Base-by-base conservation (phyloP, 2,888 invertebrate genomes). In the Ophion ventricosus region DNA sequence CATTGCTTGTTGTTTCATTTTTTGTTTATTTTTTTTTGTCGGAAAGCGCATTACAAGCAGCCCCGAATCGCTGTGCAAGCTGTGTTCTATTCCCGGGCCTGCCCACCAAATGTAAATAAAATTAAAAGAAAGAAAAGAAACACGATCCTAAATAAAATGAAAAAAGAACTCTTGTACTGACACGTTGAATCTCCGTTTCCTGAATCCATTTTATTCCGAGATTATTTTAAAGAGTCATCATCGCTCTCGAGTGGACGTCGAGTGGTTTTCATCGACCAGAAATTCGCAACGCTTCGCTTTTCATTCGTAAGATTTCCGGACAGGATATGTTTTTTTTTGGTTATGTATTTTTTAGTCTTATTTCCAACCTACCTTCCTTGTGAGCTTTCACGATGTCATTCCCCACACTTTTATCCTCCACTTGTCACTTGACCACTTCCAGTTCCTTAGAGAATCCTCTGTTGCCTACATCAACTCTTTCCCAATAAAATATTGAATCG, bases 81-180 rank as follows among this genome's bases (percentile, higher is more conserved):
- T 90, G 87, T 81, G 80, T 87, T 86, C 85, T 86, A 70, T 87
- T 89, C 90, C 90, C 85, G 89, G 86, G 49, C 72, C 40, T 23
- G 40, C 40, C 69, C 69, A 69, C 54, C 23, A 72, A 70, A 76
- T 84, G 83, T 84, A 87, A 75, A 86, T 82, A 83, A 86, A 49
- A 40, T 67, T 11, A 11, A 67, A 49, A 49, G 23, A 67, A 67
- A 20, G 25, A 80, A 69, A 70, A 83, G 54, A 57, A 61, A 64
- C 74, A 84, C n/a, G 63, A 77, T 43, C 69, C 78, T 43, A 66
- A 86, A 84, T 81, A 80, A 83, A 77, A 90, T 86, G 88, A 89
- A 23, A 73, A 76, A 91, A 88, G 87, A 89, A 91, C 89, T 92
- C 92, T 91, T 91, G 90, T 91, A 90, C 89, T 87, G 91, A 92